Conservation (phyloP, 1,140 invertebrate species). For the Lanistes nyassanus region DNA sequence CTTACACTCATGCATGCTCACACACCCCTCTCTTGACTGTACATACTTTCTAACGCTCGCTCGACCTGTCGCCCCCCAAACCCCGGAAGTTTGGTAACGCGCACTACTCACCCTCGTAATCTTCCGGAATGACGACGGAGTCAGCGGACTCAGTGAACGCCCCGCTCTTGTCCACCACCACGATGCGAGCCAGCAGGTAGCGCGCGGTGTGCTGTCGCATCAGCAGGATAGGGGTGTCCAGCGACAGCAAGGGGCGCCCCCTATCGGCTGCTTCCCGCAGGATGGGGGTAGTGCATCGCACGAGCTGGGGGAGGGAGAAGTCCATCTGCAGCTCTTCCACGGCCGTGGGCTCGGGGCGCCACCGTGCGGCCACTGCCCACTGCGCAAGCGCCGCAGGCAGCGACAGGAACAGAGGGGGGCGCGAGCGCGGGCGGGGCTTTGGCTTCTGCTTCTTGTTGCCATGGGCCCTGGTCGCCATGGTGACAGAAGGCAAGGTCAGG, state of each 20-base stretch:
- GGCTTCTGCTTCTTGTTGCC: background rate
- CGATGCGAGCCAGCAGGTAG: constrained; percentile 19
- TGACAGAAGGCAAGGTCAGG: background rate
- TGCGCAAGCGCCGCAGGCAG: background rate
- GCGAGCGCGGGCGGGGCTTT: constrained; percentile 10
- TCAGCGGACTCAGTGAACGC: constrained; percentile 16
- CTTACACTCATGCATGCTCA: too few species aligned
- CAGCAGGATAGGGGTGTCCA: constrained; percentile 17
- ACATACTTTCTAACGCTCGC: background rate
- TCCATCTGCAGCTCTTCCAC: constrained; percentile 17
- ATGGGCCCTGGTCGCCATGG: constrained; percentile 4
- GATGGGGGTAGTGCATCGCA: constrained; percentile 8
- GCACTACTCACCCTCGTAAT: constrained; percentile 20
- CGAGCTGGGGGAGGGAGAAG: constrained; percentile 5
- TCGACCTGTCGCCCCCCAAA: background rate
- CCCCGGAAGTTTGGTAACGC: background rate
- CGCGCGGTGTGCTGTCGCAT: background rate
- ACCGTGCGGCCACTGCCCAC: background rate
- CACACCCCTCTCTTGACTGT: background rate
- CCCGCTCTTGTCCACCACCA: background rate
- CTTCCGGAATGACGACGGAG: constrained; percentile 22
- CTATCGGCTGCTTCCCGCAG: background rate
- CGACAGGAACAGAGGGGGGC: background rate
- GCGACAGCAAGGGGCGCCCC: background rate
- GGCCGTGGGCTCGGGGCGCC: background rate